Percentiles rank a stretch among this genome's conserved stretches.
Conservation (phyloP, 2,888 invertebrate genomes). For the Pharmacophagus antenor region DNA sequence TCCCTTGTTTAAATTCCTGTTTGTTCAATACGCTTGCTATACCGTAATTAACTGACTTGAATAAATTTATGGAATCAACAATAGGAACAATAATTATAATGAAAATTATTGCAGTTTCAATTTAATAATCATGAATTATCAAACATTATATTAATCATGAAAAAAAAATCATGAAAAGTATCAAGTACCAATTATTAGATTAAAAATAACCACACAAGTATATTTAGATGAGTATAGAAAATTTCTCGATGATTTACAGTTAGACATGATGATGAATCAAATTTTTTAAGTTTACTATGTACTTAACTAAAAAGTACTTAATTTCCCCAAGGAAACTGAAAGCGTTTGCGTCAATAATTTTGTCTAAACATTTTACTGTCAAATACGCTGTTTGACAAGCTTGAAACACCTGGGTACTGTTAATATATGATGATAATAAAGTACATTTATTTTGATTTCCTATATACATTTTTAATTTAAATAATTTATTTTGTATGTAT, state of each 20-base stretch:
- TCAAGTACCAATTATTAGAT: too few relatives aligned
- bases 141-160: too few relatives aligned
- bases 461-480: constrained; percentile 3
- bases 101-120: not conserved
- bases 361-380: constrained; percentile 58
- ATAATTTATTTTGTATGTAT: too few relatives aligned
- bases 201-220: too few relatives aligned
- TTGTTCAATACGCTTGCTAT: constrained; percentile 10
- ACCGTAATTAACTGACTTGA: constrained; percentile 18
- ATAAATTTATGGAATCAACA: constrained; percentile 10
- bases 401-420: not conserved
- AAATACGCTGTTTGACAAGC: constrained; percentile 3
- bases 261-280: not conserved
- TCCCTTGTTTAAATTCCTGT: constrained; percentile 24
- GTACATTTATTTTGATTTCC: not conserved
- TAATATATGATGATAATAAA: not conserved
- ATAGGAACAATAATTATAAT: not conserved
- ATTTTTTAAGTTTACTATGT: not conserved
- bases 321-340: constrained; percentile 16
- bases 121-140: not conserved
- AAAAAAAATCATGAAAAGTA: too few relatives aligned
- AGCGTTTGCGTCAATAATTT: constrained; percentile 68
- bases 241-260: too few relatives aligned
- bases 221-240: too few relatives aligned
- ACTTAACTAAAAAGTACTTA: not conserved